These are phyloP conservation scores for Odontomyia ornata DNA, from an alignment of 2,888 invertebrate species.

Conservation along the genomic window DNA sequence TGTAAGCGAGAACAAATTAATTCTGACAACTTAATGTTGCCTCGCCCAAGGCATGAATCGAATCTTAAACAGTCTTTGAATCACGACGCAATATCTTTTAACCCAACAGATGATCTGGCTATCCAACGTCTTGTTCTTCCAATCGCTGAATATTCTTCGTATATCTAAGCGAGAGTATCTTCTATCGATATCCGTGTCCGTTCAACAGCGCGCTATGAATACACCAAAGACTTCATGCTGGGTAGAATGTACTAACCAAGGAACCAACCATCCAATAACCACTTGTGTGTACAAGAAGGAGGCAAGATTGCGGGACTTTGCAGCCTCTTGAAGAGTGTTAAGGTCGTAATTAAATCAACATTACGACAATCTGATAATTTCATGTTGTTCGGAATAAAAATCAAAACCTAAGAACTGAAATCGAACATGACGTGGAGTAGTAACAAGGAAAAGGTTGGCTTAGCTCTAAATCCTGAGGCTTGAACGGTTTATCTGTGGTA, in stretches of 20 bases:
- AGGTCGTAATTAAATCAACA: constrained; percentile 48
- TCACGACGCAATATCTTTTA: not conserved
- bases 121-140: too few relatives aligned
- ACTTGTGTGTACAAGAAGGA: not conserved
- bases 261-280: not conserved
- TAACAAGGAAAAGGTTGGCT: constrained; percentile 28
- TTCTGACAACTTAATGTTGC: constrained; percentile 50
- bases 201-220: too few relatives aligned
- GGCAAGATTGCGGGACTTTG: constrained; percentile 37
- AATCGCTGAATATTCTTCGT: too few relatives aligned
- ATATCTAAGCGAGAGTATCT: too few relatives aligned
- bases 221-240: too few relatives aligned
- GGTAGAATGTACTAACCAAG: too few relatives aligned
- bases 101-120: not conserved
- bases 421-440: too few relatives aligned
- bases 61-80: constrained; percentile 17
- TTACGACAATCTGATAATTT: constrained; percentile 50
- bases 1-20: constrained; percentile 48
- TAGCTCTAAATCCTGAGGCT: not conserved
- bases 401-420: not conserved
- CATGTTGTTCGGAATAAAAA: constrained; percentile 34
- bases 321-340: constrained; percentile 25
- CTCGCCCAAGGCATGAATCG: constrained; percentile 34
- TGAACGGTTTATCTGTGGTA: not conserved
- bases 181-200: too few relatives aligned